Evolutionary conservation across 2,797 vertebrate species (phyloP).

Genomic region (Kryptopterus vitreolus): DNA sequence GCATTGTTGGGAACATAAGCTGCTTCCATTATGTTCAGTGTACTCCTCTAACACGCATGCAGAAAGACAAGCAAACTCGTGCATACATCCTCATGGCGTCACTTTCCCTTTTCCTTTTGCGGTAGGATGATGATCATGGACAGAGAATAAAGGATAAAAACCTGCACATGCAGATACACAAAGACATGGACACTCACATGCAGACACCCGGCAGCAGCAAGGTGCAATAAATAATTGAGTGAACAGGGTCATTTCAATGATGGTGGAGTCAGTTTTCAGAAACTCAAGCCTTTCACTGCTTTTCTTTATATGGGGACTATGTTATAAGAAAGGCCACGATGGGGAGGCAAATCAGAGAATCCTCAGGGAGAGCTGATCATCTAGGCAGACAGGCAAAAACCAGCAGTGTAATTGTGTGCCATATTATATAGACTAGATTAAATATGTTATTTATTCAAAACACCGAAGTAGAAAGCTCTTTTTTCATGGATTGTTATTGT

Average conservation of each 20-base stretch:
- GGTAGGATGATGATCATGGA: slow-evolving; percentile 17
- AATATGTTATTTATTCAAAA: slow-evolving; percentile 14
- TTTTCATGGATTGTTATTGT: background rate
- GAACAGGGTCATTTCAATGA: slow-evolving; percentile 73
- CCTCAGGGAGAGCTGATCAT: slow-evolving; percentile 44
- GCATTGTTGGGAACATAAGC: slow-evolving; percentile 44
- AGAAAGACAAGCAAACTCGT: background rate
- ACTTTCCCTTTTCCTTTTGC: background rate
- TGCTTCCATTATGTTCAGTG: slow-evolving; percentile 32
- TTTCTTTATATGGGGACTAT: slow-evolving; percentile 52
- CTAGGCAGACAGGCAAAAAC: slow-evolving; percentile 31
- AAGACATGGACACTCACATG: slow-evolving; percentile 35
- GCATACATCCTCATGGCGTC: slow-evolving; percentile 18
- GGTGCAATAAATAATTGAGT: slow-evolving; percentile 72
- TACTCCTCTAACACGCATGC: background rate
- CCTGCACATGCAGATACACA: slow-evolving; percentile 36
- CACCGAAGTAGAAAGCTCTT: slow-evolving; percentile 30
- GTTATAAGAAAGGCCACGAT: slow-evolving; percentile 42
- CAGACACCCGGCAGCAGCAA: slow-evolving; percentile 43
- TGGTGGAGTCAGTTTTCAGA: slow-evolving; percentile 79
- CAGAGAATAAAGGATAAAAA: slow-evolving; percentile 37
- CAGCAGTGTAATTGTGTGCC: slow-evolving; percentile 44
- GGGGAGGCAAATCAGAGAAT: slow-evolving; percentile 56
- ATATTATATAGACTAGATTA: slow-evolving; percentile 22
- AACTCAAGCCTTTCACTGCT: slow-evolving; percentile 70